A percentile compares a stretch with the other conserved stretches of the same genome.
phyloP scores from a whole-genome alignment of 2,888 invertebrate species.

The Cataglyphis albicans region DNA sequence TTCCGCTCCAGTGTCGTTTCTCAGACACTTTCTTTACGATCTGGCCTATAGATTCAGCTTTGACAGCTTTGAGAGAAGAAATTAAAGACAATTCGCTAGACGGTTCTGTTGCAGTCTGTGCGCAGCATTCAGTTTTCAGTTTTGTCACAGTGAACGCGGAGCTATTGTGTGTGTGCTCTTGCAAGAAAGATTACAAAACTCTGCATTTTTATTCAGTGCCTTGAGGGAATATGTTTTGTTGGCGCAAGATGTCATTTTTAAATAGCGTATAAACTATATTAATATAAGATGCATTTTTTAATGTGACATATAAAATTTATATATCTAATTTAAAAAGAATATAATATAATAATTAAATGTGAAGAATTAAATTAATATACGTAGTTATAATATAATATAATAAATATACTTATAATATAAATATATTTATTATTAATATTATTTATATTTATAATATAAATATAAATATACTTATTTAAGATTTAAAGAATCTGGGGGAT shows the following conservation, averaged over 20 bases:
- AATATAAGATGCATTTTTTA: neutral
- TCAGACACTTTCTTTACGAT: constrained; percentile 45
- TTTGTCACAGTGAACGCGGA: neutral
- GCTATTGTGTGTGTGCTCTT: neutral
- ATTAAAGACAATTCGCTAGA: constrained; percentile 45
- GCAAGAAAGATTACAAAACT: neutral
- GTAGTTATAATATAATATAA: neutral
- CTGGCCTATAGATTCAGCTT: constrained; percentile 41
- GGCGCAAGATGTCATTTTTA: neutral
- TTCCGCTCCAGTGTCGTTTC: constrained; percentile 36
- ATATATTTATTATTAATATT: too few relatives aligned
- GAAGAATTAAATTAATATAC: neutral
- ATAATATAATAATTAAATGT: neutral
- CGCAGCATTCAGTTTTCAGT: constrained; percentile 2
- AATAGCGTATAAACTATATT: neutral
- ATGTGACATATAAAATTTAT: too few relatives aligned
- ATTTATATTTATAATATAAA: too few relatives aligned
- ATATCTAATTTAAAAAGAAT: neutral
- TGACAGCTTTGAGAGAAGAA: constrained; percentile 38
- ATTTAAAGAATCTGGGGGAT: neutral
- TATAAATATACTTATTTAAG: neutral
- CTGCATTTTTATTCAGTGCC: neutral
- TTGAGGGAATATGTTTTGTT: neutral
- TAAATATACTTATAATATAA: too few relatives aligned
- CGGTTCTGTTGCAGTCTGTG: neutral